Conservation (phyloP, 2,888 invertebrate species). For the Desoria tigrina region DNA sequence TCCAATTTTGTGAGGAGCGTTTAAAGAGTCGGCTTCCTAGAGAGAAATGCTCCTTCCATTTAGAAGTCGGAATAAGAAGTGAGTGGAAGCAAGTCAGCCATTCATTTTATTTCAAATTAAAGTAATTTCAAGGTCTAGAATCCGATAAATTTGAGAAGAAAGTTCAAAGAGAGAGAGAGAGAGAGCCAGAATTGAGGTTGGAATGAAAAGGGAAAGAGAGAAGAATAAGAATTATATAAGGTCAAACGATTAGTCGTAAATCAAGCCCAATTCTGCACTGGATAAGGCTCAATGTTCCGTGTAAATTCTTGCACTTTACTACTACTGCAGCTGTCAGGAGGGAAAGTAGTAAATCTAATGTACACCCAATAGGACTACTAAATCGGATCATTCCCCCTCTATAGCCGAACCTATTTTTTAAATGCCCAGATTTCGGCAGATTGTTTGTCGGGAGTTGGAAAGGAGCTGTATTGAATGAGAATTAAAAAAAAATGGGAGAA, state of each 20-base stretch:
- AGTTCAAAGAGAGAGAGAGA: not conserved
- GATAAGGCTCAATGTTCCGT: slow-evolving; percentile 20
- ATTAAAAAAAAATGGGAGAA: too few species aligned
- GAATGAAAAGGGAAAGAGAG: not conserved
- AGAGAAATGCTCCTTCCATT: too few species aligned
- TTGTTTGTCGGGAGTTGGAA: too few species aligned
- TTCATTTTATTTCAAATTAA: slow-evolving; percentile 26
- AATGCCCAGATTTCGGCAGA: too few species aligned
- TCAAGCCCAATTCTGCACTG: slow-evolving; percentile 10
- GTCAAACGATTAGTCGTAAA: slow-evolving; percentile 19
- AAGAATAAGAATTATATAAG: slow-evolving; percentile 7
- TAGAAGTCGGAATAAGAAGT: not conserved
- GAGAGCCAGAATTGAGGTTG: not conserved
- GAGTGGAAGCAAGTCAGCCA: slow-evolving; percentile 9
- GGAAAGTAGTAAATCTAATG: not conserved
- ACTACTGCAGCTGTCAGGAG: slow-evolving; percentile 14
- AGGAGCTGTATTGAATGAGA: too few species aligned
- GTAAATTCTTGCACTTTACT: slow-evolving; percentile 16
- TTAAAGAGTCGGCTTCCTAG: not conserved
- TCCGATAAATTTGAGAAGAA: slow-evolving; percentile 18
- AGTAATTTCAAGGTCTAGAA: slow-evolving; percentile 22
- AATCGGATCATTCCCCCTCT: too few species aligned
- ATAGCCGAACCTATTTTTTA: too few species aligned
- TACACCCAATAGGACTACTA: not conserved
- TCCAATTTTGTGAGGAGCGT: not conserved